phyloP scores from a whole-genome alignment of 2,888 invertebrate species.

The Bruchidius siliquastri region DNA sequence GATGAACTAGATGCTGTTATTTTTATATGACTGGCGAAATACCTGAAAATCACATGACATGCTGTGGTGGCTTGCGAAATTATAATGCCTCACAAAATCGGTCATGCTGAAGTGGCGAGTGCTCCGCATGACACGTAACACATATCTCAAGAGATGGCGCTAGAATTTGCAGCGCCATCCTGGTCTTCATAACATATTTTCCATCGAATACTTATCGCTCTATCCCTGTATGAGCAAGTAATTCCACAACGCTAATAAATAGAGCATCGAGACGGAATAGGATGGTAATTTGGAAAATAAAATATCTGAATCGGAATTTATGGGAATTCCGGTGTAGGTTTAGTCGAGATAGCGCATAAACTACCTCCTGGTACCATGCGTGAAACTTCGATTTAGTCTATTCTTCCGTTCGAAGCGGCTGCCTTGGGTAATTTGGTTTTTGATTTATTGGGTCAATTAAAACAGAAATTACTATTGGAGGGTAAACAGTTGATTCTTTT shows the following conservation, averaged over 20 bases:
- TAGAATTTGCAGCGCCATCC: too few species aligned
- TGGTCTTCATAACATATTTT: too few species aligned
- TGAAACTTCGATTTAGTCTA: background rate
- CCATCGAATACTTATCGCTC: too few species aligned
- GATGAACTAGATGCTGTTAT: too few species aligned
- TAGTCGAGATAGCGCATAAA: background rate
- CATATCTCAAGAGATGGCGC: too few species aligned
- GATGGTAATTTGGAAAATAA: background rate
- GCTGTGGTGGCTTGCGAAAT: too few species aligned
- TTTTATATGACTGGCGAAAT: too few species aligned
- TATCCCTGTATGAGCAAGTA: too few species aligned
- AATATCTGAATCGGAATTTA: background rate
- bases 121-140: too few species aligned
- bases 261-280: background rate
- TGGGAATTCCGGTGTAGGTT: background rate
- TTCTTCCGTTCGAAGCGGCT: background rate
- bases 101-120: too few species aligned
- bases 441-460: background rate
- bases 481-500: background rate
- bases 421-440: background rate
- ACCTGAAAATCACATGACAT: too few species aligned
- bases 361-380: background rate
- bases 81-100: too few species aligned
- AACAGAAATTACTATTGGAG: background rate
- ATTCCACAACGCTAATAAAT: background rate